These are phyloP conservation scores for Orgyia antiqua DNA, from an alignment of 2,888 invertebrate genomes.

Conservation along the genomic window DNA sequence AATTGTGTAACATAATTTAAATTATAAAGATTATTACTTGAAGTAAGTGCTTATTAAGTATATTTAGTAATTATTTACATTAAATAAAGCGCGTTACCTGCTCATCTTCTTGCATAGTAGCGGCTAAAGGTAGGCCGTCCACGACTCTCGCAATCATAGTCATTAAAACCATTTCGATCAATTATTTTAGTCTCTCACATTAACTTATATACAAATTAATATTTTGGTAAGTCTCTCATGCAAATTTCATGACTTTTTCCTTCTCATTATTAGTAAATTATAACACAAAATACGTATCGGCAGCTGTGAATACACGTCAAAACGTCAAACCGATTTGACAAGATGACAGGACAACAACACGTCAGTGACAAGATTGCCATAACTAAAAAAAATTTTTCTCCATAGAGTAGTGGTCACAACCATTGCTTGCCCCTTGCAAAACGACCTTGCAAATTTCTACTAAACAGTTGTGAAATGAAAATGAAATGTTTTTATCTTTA, in stretches of 20 bases:
- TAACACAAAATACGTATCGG: conserved; percentile 40
- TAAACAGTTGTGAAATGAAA: too few species aligned
- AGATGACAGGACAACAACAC: conserved; percentile 59
- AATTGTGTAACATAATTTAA: too few species aligned
- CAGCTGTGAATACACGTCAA: conserved; percentile 61
- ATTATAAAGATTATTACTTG: too few species aligned
- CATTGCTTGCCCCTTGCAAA: too few species aligned
- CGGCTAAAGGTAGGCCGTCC: conserved; percentile 96
- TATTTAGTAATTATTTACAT: too few species aligned
- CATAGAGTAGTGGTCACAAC: too few species aligned
- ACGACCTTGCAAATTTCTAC: too few species aligned
- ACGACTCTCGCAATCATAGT: conserved; percentile 98
- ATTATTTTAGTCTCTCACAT: conserved; percentile 33
- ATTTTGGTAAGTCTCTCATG: conserved; percentile 25
- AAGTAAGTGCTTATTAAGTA: conserved; percentile 6
- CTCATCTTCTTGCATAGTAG: conserved; percentile 98
- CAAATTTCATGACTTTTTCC: conserved; percentile 44
- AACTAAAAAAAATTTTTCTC: too few species aligned
- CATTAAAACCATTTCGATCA: conserved; percentile 91
- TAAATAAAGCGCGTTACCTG: conserved; percentile 80
- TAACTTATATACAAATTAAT: conserved; percentile 30
- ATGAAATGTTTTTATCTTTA: too few species aligned
- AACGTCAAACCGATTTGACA: too few species aligned
- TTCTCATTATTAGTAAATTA: conserved; percentile 55
- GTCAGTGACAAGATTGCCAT: conserved; percentile 34